Evolutionary conservation across 2,888 invertebrate species (phyloP), one percentile per base, ranked within the genome.

Genomic region (Dendrolimus houi): DNA sequence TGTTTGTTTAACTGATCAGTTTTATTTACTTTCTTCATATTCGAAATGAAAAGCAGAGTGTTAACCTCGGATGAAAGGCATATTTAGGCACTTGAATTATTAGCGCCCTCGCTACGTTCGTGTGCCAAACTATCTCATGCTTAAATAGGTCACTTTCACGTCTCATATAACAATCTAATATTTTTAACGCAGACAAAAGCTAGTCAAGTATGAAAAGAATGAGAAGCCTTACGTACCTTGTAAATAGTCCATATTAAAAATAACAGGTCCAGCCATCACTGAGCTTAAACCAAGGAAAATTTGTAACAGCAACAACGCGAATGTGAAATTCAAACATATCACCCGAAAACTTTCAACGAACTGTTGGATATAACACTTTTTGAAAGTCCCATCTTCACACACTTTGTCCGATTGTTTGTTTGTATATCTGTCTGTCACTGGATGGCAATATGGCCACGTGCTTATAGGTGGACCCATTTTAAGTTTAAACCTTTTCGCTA

Each of bases 181-280:
- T 17, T 17, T 17, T 17, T 0, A 17, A 17, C 17, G 17, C 17
- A 17, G 17, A 2, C 17, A 17, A 17, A 2, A 17, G 17, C 17
- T 1, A 17, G 17, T 17, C 17, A 17, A 17, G 17, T 17, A 17
- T 17, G 17, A 17, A 1, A 17, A 3, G 17, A 17, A 17, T 17
- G 17, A 55, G 8, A 42, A 42, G 9, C 54, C 14, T 60, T 47
- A 40, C 65, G 77, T 73, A 90, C 89, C 89, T 82, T 88, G 89
- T 59, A 83, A 75, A 74, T 89, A 87, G 70, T 87, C 85, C 85
- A 88, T 67, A 64, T 81, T 87, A 12, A 89, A 65, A 62, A 87
- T 66, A 52, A 90, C 87, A 2, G 89, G 89, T 0, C 87, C 86
- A 1, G 86, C 89, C 29, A 67, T 68, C 12, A 82, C 89, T 29